Evolutionary conservation across 2,797 vertebrate species (phyloP), one percentile per base, ranked within the genome.

Genomic region (Sebastes vulpes): DNA sequence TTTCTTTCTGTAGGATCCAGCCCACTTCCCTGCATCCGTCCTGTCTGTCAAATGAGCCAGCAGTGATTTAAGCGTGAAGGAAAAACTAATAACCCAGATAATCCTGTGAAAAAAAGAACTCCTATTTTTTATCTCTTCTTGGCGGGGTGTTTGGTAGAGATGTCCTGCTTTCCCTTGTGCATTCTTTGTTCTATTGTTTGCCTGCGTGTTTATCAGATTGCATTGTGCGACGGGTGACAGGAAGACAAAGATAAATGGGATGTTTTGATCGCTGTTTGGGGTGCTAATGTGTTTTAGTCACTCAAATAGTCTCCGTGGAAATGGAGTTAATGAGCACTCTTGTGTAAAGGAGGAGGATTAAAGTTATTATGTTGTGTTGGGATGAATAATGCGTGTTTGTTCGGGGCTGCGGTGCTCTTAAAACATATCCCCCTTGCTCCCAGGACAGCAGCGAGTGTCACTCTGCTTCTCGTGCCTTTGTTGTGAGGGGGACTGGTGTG

Each of bases 281-380:
- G 60, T 77, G 85, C 78, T 91, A 88, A 91, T 91, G 83, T 82
- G 60, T 81, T 89, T 87, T 76, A 89, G 83, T 89, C 88, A 81
- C 84, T 91, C 88, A 86, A 76, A 82, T 23, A 63, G 72, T 84
- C 86, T 92, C 83, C 1, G 52, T 82, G 79, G 85, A 89, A 85
- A 87, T 74, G 18, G 67, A 90, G 79, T 85, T 92, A 87, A 92
- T 89, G 80, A 90, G 87, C 79, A 71, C 85, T 82, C 75, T 65
- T 75, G 86, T 88, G 84, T 82, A 79, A 71, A 73, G 65, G 46
- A 77, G 72, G 65, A 72, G 72, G 69, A 89, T 82, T 84, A 76
- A 86, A 89, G 82, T 82, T 82, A 77, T 83, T 80, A 76, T 60
- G 68, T 59, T 77, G 76, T 75, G 72, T 74, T 60, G 53, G 58